Conservation (phyloP, 2,113 vertebrate genomes). For the Cercocebus atys region DNA sequence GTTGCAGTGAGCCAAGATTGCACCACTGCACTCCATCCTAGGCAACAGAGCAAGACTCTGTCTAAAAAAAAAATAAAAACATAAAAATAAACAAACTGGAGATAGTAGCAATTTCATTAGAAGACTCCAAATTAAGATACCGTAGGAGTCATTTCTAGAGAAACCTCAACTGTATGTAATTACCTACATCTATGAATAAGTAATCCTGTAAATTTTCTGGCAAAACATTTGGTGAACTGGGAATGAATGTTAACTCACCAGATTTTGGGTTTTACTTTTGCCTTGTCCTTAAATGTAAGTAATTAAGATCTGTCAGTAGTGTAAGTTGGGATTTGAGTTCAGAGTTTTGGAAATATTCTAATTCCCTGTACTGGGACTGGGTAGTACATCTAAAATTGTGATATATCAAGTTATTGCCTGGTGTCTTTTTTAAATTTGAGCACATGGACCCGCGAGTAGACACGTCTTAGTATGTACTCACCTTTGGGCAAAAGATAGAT, state of each 20-base stretch:
- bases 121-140: background rate
- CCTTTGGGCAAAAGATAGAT: background rate
- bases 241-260: background rate
- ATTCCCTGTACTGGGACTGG: background rate
- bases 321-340: slow-evolving; percentile 12
- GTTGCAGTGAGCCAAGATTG: no score
- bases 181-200: background rate
- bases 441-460: background rate
- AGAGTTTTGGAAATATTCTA: background rate
- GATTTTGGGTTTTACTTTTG: background rate
- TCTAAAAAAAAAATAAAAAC: no score
- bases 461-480: background rate
- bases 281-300: background rate
- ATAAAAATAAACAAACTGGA: background rate
- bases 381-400: background rate
- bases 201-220: background rate
- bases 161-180: background rate
- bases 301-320: background rate
- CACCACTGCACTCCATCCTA: no score
- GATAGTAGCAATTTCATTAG: background rate
- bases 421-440: background rate
- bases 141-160: background rate
- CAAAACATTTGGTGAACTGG: background rate
- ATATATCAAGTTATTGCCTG: background rate
- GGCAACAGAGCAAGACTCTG: no score